Percentiles rank a stretch among this genome's conserved stretches.
phyloP scores from a whole-genome alignment of 2,888 invertebrate species.

The Coelinius sp. region DNA sequence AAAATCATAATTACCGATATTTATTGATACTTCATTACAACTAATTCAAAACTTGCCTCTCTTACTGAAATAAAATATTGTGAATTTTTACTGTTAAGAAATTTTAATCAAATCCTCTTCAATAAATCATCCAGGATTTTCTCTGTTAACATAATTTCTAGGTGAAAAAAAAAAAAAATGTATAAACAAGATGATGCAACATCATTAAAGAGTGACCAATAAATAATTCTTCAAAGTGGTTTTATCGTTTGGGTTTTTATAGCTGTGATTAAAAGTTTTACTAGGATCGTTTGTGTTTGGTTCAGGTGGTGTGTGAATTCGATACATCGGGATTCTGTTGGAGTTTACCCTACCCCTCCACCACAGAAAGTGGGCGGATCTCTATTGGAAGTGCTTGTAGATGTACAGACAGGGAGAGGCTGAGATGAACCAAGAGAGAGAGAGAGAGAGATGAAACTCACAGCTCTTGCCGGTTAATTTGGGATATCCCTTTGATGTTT shows the following conservation, averaged over 20 bases:
- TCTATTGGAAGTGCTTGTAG: no score
- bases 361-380: neutral
- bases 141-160: neutral
- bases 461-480: conserved; percentile 48
- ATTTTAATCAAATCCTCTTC: neutral
- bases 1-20: neutral
- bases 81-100: neutral
- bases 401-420: neutral
- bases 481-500: conserved; percentile 53
- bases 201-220: conserved; percentile 2
- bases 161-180: neutral
- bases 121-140: neutral
- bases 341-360: conserved; percentile 27
- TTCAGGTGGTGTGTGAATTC: conserved; percentile 36
- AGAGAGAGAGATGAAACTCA: neutral
- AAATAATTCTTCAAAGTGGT: conserved; percentile 19
- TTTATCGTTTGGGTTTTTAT: conserved; percentile 20
- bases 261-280: conserved; percentile 33
- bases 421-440: neutral
- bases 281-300: conserved; percentile 27
- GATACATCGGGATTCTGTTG: conserved; percentile 23
- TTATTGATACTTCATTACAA: neutral
- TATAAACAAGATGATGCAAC: neutral
- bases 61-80: neutral
- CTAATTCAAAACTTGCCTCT: no score